Evolutionary conservation across 2,113 vertebrate species (phyloP).

Genomic region (Chaetops frenatus): DNA sequence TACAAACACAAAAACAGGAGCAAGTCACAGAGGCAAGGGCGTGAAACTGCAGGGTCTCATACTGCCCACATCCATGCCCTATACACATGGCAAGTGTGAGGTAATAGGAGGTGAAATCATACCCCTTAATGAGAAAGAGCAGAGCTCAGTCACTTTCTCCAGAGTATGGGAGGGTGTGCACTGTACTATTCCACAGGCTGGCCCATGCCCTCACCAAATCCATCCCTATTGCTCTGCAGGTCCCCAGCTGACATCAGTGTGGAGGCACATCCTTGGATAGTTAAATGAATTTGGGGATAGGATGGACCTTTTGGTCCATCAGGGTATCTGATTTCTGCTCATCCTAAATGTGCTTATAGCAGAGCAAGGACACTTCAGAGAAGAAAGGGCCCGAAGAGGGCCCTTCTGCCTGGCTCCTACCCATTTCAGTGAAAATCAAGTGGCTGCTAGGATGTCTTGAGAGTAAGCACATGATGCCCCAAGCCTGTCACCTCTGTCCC

Average conservation of each 20-base stretch:
- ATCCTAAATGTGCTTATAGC: background rate
- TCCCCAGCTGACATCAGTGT: background rate
- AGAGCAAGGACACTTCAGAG: background rate
- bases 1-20: background rate
- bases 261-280: background rate
- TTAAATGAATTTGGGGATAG: background rate
- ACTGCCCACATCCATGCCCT: background rate
- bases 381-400: background rate
- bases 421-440: rapidly evolving
- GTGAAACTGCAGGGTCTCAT: background rate
- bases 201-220: rapidly evolving
- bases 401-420: background rate
- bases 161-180: background rate
- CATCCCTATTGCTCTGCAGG: background rate
- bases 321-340: background rate
- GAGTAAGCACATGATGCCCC: background rate
- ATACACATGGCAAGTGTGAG: background rate
- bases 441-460: background rate
- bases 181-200: rapidly evolving
- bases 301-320: background rate
- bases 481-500: background rate
- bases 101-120: constrained; percentile 9
- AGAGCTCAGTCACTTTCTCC: background rate
- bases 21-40: background rate
- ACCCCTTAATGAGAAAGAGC: background rate